Evolutionary conservation across 2,888 invertebrate species (phyloP).

Genomic region (Pterostichus niger): DNA sequence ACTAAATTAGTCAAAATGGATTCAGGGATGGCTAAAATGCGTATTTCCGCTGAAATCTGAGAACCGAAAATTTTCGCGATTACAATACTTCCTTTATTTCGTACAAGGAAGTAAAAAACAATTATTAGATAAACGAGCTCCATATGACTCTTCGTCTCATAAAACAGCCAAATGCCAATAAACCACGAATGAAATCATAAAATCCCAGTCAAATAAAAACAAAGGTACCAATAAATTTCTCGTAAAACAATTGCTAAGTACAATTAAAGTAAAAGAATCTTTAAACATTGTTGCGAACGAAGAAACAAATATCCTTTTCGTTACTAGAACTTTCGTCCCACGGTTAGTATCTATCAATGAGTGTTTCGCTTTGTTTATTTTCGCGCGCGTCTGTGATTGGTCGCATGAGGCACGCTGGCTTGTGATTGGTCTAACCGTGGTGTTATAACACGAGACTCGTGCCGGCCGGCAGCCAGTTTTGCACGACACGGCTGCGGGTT

Average conservation of each 20-base stretch:
- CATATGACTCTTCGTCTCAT: conserved; percentile 13
- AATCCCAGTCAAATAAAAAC: conserved; percentile 20
- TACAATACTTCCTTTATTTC: too few relatives aligned
- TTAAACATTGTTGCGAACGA: not conserved
- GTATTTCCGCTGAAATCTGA: too few relatives aligned
- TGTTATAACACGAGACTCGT: conserved; percentile 56
- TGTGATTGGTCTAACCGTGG: conserved; percentile 23
- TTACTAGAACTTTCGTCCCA: not conserved
- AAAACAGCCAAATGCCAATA: conserved; percentile 42
- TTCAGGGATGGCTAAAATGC: too few relatives aligned
- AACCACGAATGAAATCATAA: conserved; percentile 34
- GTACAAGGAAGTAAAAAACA: too few relatives aligned
- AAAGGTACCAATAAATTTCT: conserved; percentile 5
- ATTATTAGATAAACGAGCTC: conserved; percentile 3
- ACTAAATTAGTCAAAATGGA: too few relatives aligned
- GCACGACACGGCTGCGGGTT: conserved; percentile 28
- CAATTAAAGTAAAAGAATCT: too few relatives aligned
- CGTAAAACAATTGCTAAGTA: too few relatives aligned
- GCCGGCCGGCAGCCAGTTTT: conserved; percentile 55
- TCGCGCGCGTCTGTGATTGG: conserved; percentile 55
- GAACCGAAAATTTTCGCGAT: too few relatives aligned
- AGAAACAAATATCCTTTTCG: not conserved
- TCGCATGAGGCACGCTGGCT: not conserved
- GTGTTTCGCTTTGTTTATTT: conserved; percentile 56
- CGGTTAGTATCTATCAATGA: conserved; percentile 39